Base-by-base conservation (phyloP, 2,113 vertebrate species). In the Proterorhinus semilunaris region DNA sequence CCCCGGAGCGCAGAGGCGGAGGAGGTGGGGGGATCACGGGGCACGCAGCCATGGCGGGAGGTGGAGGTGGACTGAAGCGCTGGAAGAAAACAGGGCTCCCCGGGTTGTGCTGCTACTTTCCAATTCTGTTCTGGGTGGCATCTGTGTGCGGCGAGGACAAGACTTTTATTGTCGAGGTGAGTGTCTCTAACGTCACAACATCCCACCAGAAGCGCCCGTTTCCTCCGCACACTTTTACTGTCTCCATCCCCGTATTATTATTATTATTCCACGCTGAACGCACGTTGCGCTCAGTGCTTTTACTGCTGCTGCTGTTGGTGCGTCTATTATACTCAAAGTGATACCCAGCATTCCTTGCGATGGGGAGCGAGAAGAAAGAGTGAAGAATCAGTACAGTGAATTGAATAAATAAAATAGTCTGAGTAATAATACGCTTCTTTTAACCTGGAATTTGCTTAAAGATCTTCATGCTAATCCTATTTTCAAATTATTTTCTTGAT, bases 141-240 rank as follows among this genome's bases (percentile, higher is more conserved):
- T 92, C 90, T 2, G 90, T 92, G 10, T 90, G 90, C 76, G 93
- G 90, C 4, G 92, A 92, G 67, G 92, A 94, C 80, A 90, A 83
- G 84, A 92, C 91, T 67, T 89, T 93, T 78, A 91, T 93, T 3
- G 92, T 93, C 27, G 91, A 93, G 93, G 93, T 94, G 85, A 53
- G 52, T 27, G 50, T 45, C 17, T 8, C 44, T 6, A 47, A 15
- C 50, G 45, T 15, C 6, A 27, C 43, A 21, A 17, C 58, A 44
- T 8, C 3, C n/a, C 10, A 10, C 0, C 1, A 36, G 27, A 50
- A 5, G 10, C 58, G 10, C 45, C 57, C 21, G 65, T 48, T 49
- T 4, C 2, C 46, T 36, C 59, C n/a, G 7, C 46, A 27, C 5
- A 57, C 10, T 8, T 1, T 1, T 48, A 3, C 6, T 27, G 12